Evolutionary conservation across 1,140 invertebrate species (phyloP).

Genomic region (Rhagoletis zephyria): DNA sequence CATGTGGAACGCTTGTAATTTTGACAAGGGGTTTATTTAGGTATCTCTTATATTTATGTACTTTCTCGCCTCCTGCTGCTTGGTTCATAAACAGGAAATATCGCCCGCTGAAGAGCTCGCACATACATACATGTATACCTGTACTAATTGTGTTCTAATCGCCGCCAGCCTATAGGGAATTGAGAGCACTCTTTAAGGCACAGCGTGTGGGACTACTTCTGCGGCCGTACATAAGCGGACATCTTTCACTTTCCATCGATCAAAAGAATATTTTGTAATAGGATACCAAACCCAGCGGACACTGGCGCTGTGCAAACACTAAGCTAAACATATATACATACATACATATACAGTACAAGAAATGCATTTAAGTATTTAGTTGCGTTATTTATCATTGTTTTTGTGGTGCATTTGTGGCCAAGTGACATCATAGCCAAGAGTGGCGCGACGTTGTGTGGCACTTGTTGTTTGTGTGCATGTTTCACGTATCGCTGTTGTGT

Average conservation of each 20-base stretch:
- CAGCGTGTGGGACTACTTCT: neutral
- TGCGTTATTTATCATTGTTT: constrained; percentile 1
- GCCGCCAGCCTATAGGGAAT: neutral
- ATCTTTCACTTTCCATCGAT: constrained; percentile 20
- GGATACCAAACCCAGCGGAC: neutral
- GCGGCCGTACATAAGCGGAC: neutral
- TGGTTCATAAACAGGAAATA: neutral
- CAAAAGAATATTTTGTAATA: neutral
- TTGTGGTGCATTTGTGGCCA: neutral
- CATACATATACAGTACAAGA: neutral
- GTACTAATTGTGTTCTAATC: constrained; percentile 12
- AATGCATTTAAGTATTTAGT: neutral
- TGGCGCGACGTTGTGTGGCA: neutral
- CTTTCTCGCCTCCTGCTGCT: neutral
- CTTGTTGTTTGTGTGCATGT: neutral
- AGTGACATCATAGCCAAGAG: constrained; percentile 21
- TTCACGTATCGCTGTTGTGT: neutral
- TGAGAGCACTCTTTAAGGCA: neutral
- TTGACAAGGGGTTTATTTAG: too few relatives aligned
- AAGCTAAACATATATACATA: neutral
- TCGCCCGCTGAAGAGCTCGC: neutral
- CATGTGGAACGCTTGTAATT: neutral
- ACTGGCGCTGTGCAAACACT: neutral
- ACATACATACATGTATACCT: neutral
- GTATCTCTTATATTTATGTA: neutral